Percentiles rank a stretch among this genome's conserved stretches.
phyloP scores from a whole-genome alignment of 1,140 invertebrate species.

The Ctenoplectra terminalis region DNA sequence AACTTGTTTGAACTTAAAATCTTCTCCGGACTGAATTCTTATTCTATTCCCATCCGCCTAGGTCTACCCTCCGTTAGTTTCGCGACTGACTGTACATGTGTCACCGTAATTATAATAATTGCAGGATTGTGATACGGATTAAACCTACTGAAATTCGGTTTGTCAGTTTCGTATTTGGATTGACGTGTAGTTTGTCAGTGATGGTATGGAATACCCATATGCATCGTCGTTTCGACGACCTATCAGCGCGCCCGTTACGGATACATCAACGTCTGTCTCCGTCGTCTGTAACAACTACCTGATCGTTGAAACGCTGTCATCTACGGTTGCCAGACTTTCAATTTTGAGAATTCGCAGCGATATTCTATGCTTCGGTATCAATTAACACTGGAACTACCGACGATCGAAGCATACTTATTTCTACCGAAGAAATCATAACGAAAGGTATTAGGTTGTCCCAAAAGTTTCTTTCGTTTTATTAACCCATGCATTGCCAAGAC shows the following conservation, averaged over 20 bases:
- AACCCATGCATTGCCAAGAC: too few species aligned
- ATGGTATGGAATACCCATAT: slow-evolving; percentile 6
- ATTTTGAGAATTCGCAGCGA: neutral
- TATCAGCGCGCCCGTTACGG: slow-evolving; percentile 8
- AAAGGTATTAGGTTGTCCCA: too few species aligned
- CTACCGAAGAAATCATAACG: too few species aligned
- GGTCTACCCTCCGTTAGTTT: too few species aligned
- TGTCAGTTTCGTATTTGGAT: neutral
- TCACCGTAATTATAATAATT: too few species aligned
- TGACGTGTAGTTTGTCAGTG: slow-evolving; percentile 4
- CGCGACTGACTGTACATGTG: too few species aligned
- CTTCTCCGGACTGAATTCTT: too few species aligned
- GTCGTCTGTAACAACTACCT: slow-evolving; percentile 12
- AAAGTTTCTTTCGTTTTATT: too few species aligned
- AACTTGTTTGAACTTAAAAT: too few species aligned
- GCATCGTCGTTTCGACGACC: neutral
- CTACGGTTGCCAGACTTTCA: neutral
- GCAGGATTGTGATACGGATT: neutral
- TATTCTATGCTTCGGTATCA: neutral
- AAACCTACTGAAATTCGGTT: slow-evolving; percentile 7
- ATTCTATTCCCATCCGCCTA: too few species aligned
- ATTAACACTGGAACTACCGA: too few species aligned
- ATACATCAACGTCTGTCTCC: slow-evolving; percentile 20
- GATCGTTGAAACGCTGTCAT: slow-evolving; percentile 12
- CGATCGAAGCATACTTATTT: too few species aligned